phyloP scores from a whole-genome alignment of 2,797 vertebrate species.

The Monodelphis domestica region DNA sequence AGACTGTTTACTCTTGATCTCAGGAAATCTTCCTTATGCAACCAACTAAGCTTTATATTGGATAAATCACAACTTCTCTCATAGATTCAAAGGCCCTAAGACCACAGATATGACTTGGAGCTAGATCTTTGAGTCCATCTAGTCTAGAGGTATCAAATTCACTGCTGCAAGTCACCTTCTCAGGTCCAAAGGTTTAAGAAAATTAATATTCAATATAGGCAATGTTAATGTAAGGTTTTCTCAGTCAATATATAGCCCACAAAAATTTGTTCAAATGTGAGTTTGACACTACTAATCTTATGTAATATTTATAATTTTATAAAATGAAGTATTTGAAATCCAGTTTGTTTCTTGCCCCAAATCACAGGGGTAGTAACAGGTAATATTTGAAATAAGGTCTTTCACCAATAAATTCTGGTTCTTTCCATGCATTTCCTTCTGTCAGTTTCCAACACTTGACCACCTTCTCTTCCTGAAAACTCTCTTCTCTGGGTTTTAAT shows the following conservation, averaged over 20 bases:
- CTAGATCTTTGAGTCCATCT: neutral
- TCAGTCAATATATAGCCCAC: neutral
- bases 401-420: neutral
- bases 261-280: neutral
- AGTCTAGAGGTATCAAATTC: neutral
- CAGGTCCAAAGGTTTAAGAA: neutral
- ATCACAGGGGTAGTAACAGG: neutral
- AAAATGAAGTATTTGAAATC: neutral
- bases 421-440: neutral
- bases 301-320: neutral
- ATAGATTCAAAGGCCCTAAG: neutral
- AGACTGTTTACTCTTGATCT: neutral
- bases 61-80: neutral
- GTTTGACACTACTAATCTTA: neutral
- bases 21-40: neutral
- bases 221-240: neutral
- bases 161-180: neutral
- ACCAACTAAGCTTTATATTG: neutral
- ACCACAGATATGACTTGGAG: neutral
- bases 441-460: neutral
- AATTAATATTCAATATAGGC: neutral
- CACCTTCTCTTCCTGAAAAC: neutral
- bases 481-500: too few species aligned
- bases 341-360: neutral
- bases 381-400: neutral